Percentiles rank a stretch among this genome's conserved stretches.
Conservation (phyloP, 2,113 vertebrate species). For the Dicrurus megarhynchus region DNA sequence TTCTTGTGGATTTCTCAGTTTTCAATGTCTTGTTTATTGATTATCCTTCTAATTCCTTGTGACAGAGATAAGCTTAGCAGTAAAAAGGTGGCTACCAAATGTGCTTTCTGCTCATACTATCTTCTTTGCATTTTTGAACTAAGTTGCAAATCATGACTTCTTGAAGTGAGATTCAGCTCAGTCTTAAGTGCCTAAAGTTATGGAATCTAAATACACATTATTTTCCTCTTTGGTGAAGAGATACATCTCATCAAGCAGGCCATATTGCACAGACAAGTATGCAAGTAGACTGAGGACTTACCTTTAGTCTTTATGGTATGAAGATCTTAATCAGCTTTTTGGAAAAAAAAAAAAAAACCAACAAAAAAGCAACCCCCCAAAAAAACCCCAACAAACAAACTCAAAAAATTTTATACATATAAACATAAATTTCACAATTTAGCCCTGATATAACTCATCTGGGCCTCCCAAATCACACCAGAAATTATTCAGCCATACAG, state of each 20-base stretch:
- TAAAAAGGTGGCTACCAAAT: not conserved
- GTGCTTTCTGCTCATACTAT: not conserved
- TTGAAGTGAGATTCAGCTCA: not conserved
- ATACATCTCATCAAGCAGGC: not conserved
- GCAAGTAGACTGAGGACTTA: not conserved
- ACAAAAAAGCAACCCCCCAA: too few relatives aligned
- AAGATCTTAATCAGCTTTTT: not conserved
- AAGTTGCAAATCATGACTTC: not conserved
- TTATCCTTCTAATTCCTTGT: slow-evolving; percentile 39
- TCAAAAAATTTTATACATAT: not conserved
- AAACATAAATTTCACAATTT: not conserved
- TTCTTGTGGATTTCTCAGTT: slow-evolving; percentile 65
- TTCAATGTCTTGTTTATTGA: slow-evolving; percentile 52
- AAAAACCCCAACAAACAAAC: not conserved
- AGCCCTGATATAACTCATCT: not conserved
- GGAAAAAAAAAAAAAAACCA: too few relatives aligned
- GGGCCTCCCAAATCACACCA: slow-evolving; percentile 7
- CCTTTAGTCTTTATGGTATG: not conserved
- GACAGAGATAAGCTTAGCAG: not conserved
- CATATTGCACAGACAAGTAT: not conserved
- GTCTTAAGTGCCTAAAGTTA: not conserved
- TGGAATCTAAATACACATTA: not conserved
- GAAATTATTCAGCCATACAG: slow-evolving; percentile 47
- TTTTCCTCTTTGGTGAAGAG: not conserved
- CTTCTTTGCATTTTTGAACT: not conserved